Percentiles rank a stretch among this genome's conserved stretches.
Conservation (phyloP, 2,113 vertebrate species). For the Delphinapterus leucas region DNA sequence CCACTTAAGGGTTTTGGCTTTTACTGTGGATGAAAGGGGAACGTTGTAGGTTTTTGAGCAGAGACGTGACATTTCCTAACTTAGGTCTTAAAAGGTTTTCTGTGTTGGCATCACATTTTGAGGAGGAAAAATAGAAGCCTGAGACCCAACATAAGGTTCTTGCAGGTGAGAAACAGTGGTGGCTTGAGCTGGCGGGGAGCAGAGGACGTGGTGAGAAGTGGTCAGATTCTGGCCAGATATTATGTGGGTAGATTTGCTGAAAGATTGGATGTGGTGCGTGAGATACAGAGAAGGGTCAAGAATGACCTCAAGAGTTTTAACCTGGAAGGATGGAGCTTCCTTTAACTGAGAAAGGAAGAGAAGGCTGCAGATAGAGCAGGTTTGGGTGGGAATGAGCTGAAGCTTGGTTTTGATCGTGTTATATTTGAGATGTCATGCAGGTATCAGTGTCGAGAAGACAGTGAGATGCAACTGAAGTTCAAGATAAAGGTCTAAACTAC, state of each 20-base stretch:
- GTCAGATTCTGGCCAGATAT: background rate
- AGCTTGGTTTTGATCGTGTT: background rate
- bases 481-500: background rate
- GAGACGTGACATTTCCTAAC: background rate
- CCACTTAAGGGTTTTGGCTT: background rate
- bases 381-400: background rate
- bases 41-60: background rate
- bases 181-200: background rate
- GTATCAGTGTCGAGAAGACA: background rate
- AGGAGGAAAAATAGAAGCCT: background rate
- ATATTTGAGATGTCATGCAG: background rate
- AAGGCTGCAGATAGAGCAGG: background rate
- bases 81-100: background rate
- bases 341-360: background rate
- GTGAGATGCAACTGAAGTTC: background rate
- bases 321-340: background rate
- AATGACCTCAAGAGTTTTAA: background rate
- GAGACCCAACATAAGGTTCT: background rate
- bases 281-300: background rate
- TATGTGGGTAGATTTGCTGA: background rate
- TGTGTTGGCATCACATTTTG: background rate
- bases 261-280: background rate
- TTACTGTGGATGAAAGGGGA: background rate
- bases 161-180: background rate
- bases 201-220: background rate